Evolutionary conservation across 2,888 invertebrate genomes (phyloP).

Genomic region (Nomada hirtipes): DNA sequence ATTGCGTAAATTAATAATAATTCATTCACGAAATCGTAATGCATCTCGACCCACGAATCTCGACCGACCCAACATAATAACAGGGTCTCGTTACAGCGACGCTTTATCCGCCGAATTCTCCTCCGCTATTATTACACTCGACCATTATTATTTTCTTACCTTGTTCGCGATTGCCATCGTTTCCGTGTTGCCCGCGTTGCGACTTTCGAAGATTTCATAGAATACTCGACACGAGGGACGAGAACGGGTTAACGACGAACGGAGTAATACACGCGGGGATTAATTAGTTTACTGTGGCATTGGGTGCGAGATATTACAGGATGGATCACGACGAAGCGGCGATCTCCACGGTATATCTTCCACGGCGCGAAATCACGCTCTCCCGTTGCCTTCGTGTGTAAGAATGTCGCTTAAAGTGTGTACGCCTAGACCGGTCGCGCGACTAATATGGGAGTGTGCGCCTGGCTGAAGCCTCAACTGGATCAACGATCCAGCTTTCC

Average conservation of each 20-base stretch:
- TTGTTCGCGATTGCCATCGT: slow-evolving; percentile 38
- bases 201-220: no score
- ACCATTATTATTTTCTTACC: not conserved
- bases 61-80: slow-evolving; percentile 16
- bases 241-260: slow-evolving; percentile 52
- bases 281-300: slow-evolving; percentile 76
- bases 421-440: slow-evolving; percentile 80
- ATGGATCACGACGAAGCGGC: slow-evolving; percentile 48
- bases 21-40: slow-evolving; percentile 48
- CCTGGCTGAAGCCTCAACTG: slow-evolving; percentile 77
- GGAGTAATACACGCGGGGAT: slow-evolving; percentile 75
- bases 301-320: slow-evolving; percentile 53
- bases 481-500: slow-evolving; percentile 70
- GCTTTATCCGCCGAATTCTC: slow-evolving; percentile 5
- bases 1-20: slow-evolving; percentile 63
- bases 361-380: slow-evolving; percentile 43
- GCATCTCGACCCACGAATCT: slow-evolving; percentile 10
- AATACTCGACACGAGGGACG: slow-evolving; percentile 48
- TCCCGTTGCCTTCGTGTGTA: slow-evolving; percentile 53
- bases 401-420: slow-evolving; percentile 68
- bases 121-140: not conserved
- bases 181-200: slow-evolving; percentile 1
- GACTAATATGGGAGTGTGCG: slow-evolving; percentile 77
- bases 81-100: slow-evolving; percentile 9
- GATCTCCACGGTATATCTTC: slow-evolving; percentile 30